Evolutionary conservation across 1,140 invertebrate species (phyloP).

Genomic region (Eumaeus atala): DNA sequence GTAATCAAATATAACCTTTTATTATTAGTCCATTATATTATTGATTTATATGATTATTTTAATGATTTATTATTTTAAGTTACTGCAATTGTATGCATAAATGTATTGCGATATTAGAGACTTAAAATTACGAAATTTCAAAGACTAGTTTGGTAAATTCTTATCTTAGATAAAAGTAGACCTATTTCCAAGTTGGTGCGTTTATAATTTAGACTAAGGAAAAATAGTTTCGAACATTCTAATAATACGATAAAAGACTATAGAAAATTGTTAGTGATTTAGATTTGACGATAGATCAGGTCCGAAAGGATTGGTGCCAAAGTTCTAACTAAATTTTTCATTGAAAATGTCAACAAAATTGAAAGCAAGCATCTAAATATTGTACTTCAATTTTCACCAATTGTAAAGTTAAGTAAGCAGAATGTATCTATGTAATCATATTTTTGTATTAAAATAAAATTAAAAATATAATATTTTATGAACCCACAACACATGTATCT

Average conservation of each 20-base stretch:
- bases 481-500: no score
- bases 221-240: conserved; percentile 20
- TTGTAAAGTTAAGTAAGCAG: conserved; percentile 13
- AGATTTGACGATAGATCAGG: conserved; percentile 11
- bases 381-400: conserved; percentile 30
- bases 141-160: conserved; percentile 5
- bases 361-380: conserved; percentile 18
- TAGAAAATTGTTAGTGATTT: conserved; percentile 20
- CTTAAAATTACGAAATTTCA: conserved; percentile 15
- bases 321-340: conserved; percentile 36
- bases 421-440: conserved; percentile 44
- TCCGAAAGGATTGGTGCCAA: conserved; percentile 51
- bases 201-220: conserved; percentile 39
- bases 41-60: conserved; percentile 15
- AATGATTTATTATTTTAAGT: conserved; percentile 18
- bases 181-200: conserved; percentile 43
- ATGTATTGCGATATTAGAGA: neutral
- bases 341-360: conserved; percentile 33
- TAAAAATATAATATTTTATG: neutral
- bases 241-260: conserved; percentile 13
- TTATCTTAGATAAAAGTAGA: conserved; percentile 10
- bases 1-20: conserved; percentile 21
- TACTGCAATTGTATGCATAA: neutral
- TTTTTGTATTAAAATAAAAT: conserved; percentile 45
- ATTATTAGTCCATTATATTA: conserved; percentile 17